Evolutionary conservation across 2,113 vertebrate genomes (phyloP).

Genomic region (Larimichthys polyactis): DNA sequence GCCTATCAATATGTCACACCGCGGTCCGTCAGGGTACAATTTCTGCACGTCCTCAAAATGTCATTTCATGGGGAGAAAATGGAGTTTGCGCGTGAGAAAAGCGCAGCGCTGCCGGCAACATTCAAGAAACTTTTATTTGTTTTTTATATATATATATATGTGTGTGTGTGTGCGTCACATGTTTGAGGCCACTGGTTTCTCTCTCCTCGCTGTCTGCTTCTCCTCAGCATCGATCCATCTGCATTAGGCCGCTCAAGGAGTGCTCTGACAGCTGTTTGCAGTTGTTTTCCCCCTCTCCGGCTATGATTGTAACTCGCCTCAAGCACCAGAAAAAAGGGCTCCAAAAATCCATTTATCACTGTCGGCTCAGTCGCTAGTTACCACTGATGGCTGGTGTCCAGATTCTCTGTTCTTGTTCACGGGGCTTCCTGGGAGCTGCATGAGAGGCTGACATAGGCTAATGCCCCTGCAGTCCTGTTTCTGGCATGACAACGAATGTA

Average conservation of each 20-base stretch:
- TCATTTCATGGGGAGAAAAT: slow-evolving; percentile 48
- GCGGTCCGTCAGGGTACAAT: slow-evolving; percentile 23
- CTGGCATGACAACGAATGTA: background rate
- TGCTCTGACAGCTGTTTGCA: slow-evolving; percentile 48
- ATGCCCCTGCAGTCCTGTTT: background rate
- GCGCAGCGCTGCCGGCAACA: background rate
- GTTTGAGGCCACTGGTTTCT: background rate
- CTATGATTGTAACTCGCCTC: slow-evolving; percentile 15
- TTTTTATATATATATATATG: background rate
- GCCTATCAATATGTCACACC: slow-evolving; percentile 32
- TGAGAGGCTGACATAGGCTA: background rate
- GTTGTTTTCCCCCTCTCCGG: slow-evolving; percentile 10
- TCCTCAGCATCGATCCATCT: slow-evolving; percentile 43
- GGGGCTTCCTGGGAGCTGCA: slow-evolving; percentile 7
- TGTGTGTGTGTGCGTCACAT: background rate
- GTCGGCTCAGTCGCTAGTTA: slow-evolving; percentile 29
- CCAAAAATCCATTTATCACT: slow-evolving; percentile 51
- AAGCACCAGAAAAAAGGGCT: slow-evolving; percentile 7
- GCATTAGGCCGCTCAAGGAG: slow-evolving; percentile 29
- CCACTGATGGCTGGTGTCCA: slow-evolving; percentile 12
- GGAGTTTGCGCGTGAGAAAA: slow-evolving; percentile 13
- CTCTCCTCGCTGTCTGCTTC: background rate
- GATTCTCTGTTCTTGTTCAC: background rate
- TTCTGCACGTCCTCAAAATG: slow-evolving; percentile 46
- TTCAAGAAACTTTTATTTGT: slow-evolving; percentile 6